Percentiles rank a stretch among this genome's conserved stretches.
phyloP scores from a whole-genome alignment of 2,888 invertebrate species.

The Acleris emargana region DNA sequence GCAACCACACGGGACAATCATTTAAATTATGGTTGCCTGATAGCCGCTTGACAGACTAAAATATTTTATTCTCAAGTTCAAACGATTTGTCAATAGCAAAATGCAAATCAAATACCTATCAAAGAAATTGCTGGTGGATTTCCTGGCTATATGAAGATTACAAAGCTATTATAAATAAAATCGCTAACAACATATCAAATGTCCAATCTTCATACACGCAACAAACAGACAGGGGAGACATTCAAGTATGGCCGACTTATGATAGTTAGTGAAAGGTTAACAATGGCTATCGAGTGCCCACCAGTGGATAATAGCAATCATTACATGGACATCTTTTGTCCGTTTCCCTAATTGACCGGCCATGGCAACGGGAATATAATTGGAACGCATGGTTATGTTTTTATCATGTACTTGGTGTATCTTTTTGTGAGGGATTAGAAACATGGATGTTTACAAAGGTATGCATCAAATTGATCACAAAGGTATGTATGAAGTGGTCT shows the following conservation, averaged over 20 bases:
- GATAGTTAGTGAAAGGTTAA: slow-evolving; percentile 50
- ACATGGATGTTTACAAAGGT: too few relatives aligned
- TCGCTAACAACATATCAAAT: slow-evolving; percentile 3
- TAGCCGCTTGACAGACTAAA: too few relatives aligned
- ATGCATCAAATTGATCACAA: too few relatives aligned
- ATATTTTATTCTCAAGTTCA: too few relatives aligned
- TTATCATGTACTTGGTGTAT: not conserved
- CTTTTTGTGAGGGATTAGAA: too few relatives aligned
- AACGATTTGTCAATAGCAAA: too few relatives aligned
- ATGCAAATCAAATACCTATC: too few relatives aligned
- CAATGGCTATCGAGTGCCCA: slow-evolving; percentile 54
- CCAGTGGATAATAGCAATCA: slow-evolving; percentile 59
- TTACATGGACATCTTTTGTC: slow-evolving; percentile 63
- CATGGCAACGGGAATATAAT: slow-evolving; percentile 54
- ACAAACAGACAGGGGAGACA: slow-evolving; percentile 18
- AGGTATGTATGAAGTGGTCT: too few relatives aligned
- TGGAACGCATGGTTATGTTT: slow-evolving; percentile 31
- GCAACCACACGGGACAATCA: too few relatives aligned
- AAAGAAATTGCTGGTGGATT: too few relatives aligned
- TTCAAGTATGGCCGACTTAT: slow-evolving; percentile 31
- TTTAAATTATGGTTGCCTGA: too few relatives aligned
- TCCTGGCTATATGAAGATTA: slow-evolving; percentile 44
- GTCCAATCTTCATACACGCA: not conserved
- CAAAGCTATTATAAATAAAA: not conserved
- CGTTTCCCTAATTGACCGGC: slow-evolving; percentile 57